These are phyloP conservation scores for Chaenogobius annularis DNA, from an alignment of 2,113 vertebrate species.

Conservation along the genomic window DNA sequence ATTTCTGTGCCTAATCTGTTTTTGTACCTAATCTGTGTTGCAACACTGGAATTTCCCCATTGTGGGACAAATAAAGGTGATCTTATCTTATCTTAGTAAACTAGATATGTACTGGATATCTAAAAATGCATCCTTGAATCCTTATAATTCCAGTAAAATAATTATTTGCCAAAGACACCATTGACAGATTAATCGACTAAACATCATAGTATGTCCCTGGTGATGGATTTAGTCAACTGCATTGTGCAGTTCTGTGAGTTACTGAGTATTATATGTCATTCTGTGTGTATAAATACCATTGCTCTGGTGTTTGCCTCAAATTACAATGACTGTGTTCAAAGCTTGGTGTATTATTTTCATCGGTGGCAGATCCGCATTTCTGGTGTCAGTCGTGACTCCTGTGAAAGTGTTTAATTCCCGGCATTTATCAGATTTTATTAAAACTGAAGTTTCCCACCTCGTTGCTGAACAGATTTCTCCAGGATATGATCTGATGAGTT, in stretches of 20 bases:
- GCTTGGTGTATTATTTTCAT: neutral
- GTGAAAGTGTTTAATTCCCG: conserved; percentile 3
- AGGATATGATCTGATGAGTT: conserved; percentile 5
- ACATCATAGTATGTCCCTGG: too few species aligned
- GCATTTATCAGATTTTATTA: conserved; percentile 21
- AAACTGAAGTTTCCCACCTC: neutral
- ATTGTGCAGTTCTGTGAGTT: neutral
- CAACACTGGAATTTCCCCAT: too few species aligned
- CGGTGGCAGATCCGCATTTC: neutral
- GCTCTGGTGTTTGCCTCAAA: neutral
- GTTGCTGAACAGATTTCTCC: neutral
- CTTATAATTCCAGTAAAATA: too few species aligned
- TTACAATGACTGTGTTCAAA: neutral
- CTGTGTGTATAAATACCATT: neutral
- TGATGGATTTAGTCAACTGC: too few species aligned
- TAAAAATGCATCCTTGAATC: too few species aligned
- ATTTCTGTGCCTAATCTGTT: too few species aligned
- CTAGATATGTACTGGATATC: too few species aligned
- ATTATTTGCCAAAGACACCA: too few species aligned
- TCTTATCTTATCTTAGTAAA: too few species aligned
- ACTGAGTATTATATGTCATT: neutral
- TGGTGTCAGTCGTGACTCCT: conserved; percentile 1
- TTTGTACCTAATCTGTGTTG: too few species aligned
- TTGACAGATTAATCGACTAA: too few species aligned
- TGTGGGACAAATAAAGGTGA: too few species aligned